phyloP scores from a whole-genome alignment of 2,113 vertebrate genomes.

The Nettapus auritus region DNA sequence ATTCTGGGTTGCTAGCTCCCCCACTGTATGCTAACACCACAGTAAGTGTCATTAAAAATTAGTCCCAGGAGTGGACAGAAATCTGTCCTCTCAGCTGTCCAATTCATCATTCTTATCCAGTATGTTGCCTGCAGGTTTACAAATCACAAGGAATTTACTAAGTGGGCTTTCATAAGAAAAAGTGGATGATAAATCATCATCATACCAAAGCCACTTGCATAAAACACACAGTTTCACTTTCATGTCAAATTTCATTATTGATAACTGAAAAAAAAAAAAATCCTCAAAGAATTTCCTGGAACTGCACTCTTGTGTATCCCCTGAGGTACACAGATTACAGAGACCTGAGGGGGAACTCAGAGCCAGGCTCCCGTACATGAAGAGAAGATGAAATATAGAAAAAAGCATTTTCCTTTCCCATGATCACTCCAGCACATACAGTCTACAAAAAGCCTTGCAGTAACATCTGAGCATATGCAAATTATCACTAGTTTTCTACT shows the following conservation, averaged over 20 bases:
- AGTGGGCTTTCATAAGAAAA: background rate
- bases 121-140: background rate
- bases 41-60: background rate
- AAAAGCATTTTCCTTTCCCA: background rate
- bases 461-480: background rate
- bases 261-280: background rate
- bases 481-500: background rate
- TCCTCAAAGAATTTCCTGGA: background rate
- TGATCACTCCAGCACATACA: background rate
- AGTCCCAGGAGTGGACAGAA: background rate
- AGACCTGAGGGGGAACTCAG: background rate
- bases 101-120: background rate
- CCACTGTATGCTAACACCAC: background rate
- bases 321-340: background rate
- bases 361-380: background rate
- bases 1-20: background rate
- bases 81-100: background rate
- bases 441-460: background rate
- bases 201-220: background rate
- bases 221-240: constrained; percentile 16
- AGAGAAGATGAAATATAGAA: background rate
- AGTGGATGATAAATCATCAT: constrained; percentile 4
- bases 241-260: background rate
- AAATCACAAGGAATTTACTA: constrained; percentile 12
- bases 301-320: background rate